These are phyloP conservation scores for Isaurus tuberculatus DNA, from an alignment of 92 coral and sea anemone genomes.

Conservation along the genomic window DNA sequence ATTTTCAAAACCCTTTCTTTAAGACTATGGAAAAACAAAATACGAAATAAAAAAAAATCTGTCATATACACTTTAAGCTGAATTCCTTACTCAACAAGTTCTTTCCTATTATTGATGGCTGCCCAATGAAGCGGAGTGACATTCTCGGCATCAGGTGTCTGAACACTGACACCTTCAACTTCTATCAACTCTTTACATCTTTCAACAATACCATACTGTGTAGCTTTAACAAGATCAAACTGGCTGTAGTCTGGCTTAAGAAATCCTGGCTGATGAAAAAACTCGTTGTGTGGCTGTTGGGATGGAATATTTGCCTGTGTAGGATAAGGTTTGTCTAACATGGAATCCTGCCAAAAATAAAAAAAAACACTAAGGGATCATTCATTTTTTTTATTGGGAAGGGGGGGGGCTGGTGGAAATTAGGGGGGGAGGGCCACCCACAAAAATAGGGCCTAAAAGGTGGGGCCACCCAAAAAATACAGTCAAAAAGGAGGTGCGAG, in stretches of 20 bases:
- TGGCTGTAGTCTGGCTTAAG: constrained; percentile 83
- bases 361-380: too few relatives aligned
- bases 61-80: too few relatives aligned
- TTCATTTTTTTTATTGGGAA: too few relatives aligned
- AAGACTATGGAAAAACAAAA: too few relatives aligned
- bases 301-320: constrained; percentile 63
- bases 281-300: constrained; percentile 58
- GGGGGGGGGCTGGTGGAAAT: too few relatives aligned
- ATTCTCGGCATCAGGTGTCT: constrained; percentile 83
- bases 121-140: constrained; percentile 97
- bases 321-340: constrained; percentile 70
- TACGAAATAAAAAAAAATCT: too few relatives aligned
- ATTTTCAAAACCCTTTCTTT: too few relatives aligned
- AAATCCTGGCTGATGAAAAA: constrained; percentile 56
- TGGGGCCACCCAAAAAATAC: too few relatives aligned
- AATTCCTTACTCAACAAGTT: constrained; percentile 85
- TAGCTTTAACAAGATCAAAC: constrained; percentile 88
- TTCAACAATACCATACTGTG: constrained; percentile 87
- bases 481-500: too few relatives aligned
- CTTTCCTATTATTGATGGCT: constrained; percentile 90
- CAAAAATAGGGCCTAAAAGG: too few relatives aligned
- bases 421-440: too few relatives aligned
- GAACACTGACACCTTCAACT: constrained; percentile 79
- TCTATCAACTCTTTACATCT: constrained; percentile 83
- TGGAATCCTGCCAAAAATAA: constrained; percentile 16